These are phyloP conservation scores for Phasianus colchicus DNA, from an alignment of 2,113 vertebrate genomes.

Conservation along the genomic window DNA sequence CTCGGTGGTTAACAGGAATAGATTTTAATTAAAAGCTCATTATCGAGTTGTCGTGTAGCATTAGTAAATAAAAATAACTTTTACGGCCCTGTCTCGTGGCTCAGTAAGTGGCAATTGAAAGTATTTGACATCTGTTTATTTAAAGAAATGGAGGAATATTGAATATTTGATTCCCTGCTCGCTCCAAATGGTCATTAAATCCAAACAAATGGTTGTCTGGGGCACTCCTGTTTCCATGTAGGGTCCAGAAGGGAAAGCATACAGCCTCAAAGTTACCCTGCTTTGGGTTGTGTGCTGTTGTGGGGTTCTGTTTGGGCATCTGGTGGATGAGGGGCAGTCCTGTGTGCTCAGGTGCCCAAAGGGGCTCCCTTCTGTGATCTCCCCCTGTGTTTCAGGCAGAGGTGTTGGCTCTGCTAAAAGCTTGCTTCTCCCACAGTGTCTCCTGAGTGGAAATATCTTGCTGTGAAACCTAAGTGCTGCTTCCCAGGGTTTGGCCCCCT, in stretches of 20 bases:
- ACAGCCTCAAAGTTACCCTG: neutral
- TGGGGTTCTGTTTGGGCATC: neutral
- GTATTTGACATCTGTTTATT: slow-evolving; percentile 32
- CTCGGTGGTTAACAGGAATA: slow-evolving; percentile 60
- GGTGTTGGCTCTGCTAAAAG: fast-evolving
- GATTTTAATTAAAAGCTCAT: slow-evolving; percentile 72
- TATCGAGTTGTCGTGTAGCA: slow-evolving; percentile 53
- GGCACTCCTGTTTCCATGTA: neutral
- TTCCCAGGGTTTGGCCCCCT: neutral
- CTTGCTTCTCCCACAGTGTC: neutral
- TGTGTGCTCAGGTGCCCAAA: too few species aligned
- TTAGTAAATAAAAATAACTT: slow-evolving; percentile 73
- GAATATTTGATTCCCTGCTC: neutral
- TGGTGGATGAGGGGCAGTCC: neutral
- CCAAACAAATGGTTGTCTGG: neutral
- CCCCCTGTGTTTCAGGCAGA: neutral
- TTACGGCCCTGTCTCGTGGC: slow-evolving; percentile 26
- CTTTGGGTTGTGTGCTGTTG: neutral
- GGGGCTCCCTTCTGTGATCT: neutral
- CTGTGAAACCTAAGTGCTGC: fast-evolving
- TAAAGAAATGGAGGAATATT: neutral
- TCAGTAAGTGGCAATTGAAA: slow-evolving; percentile 33
- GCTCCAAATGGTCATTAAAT: slow-evolving; percentile 24
- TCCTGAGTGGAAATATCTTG: fast-evolving
- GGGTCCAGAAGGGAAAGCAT: neutral